Conservation (phyloP, 2,797 vertebrate species). For the Natrix natrix region DNA sequence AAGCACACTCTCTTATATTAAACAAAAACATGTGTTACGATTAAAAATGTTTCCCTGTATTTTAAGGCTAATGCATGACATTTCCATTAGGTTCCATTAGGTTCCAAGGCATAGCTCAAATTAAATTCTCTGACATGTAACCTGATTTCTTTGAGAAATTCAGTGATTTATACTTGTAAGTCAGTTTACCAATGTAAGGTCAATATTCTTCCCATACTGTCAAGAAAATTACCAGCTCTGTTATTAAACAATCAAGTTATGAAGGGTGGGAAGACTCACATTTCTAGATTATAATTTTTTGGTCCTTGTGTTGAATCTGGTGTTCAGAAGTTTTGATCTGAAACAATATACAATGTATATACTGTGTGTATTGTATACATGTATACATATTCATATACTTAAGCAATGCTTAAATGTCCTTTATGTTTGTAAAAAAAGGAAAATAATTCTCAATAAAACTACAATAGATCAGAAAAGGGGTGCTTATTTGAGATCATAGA, state of each 20-base stretch:
- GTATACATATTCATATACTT: neutral
- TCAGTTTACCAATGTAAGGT: neutral
- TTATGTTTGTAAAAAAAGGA: neutral
- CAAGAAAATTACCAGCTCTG: neutral
- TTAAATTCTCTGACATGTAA: neutral
- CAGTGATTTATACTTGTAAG: neutral
- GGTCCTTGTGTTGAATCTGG: neutral
- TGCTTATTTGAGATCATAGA: conserved; percentile 40
- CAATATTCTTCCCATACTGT: neutral
- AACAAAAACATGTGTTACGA: neutral
- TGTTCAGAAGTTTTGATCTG: neutral
- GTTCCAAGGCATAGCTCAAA: neutral
- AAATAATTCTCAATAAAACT: neutral
- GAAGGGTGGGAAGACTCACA: neutral
- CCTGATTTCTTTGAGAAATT: neutral
- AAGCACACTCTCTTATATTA: neutral
- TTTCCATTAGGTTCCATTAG: neutral
- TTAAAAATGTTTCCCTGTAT: neutral
- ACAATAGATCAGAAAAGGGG: conserved; percentile 36
- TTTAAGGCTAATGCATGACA: neutral
- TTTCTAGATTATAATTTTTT: neutral
- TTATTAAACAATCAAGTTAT: neutral
- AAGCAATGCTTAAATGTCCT: neutral
- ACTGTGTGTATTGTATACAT: neutral
- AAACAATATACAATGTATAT: neutral